A percentile compares a stretch with the other conserved stretches of the same genome.
phyloP scores from a whole-genome alignment of 2,888 invertebrate genomes.

The Argynnis bischoffii region DNA sequence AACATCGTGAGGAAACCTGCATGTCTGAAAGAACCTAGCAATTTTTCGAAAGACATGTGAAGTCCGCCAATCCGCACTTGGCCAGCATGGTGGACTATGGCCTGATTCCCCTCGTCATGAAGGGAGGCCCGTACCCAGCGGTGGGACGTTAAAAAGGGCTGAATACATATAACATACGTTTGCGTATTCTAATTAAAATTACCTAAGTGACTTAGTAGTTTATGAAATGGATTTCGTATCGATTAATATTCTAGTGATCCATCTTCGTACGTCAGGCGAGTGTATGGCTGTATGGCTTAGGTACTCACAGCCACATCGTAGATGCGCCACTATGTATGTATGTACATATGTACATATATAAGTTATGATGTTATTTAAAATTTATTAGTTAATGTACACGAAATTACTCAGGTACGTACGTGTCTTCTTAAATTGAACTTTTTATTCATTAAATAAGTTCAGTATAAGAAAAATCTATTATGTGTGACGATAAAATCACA shows the following conservation, averaged over 20 bases:
- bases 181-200: no score
- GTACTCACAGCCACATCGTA: not conserved
- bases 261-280: slow-evolving; percentile 6
- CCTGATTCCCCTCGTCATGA: no score
- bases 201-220: not conserved
- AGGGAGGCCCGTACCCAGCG: no score
- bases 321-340: not conserved
- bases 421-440: not conserved
- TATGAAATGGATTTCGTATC: slow-evolving; percentile 13
- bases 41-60: no score
- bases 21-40: no score
- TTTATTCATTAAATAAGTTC: not conserved
- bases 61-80: no score
- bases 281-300: no score
- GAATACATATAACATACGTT: no score
- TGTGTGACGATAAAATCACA: slow-evolving; percentile 5
- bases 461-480: slow-evolving; percentile 1
- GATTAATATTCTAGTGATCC: slow-evolving; percentile 13
- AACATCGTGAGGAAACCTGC: no score
- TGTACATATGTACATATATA: no score
- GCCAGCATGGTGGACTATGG: no score
- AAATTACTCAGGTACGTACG: not conserved
- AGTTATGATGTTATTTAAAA: not conserved
- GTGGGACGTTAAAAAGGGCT: no score
- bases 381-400: slow-evolving; percentile 1